Evolutionary conservation across 1,140 invertebrate genomes (phyloP).

Genomic region (Charaxes varanes): DNA sequence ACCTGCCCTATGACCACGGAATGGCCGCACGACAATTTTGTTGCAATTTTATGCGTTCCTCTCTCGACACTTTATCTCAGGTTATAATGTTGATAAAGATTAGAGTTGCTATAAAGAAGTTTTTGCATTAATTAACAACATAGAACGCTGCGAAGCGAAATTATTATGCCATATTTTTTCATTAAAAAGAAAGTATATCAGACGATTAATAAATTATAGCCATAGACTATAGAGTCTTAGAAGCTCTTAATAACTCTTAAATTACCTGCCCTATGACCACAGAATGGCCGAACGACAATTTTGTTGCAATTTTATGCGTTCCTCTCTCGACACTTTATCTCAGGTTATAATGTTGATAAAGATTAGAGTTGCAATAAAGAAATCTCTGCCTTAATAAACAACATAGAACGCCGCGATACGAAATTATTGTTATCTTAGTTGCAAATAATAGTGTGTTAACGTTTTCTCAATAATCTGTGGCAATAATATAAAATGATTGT

Average conservation of each 20-base stretch:
- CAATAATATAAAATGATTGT: constrained; percentile 2
- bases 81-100: too few species aligned
- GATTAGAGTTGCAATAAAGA: constrained; percentile 42
- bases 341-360: constrained; percentile 63
- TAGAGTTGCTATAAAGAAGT: too few species aligned
- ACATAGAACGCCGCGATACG: constrained; percentile 18
- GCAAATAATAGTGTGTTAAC: constrained; percentile 18
- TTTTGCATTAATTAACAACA: too few species aligned
- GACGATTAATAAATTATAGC: too few species aligned
- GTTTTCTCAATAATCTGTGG: constrained; percentile 8
- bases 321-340: constrained; percentile 50
- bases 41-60: too few species aligned
- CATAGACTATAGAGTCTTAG: constrained; percentile 1
- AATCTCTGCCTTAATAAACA: constrained; percentile 38
- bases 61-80: too few species aligned
- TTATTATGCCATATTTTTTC: too few species aligned
- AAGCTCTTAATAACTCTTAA: constrained; percentile 10
- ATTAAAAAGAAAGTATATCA: too few species aligned
- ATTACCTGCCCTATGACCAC: constrained; percentile 25
- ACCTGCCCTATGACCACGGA: too few species aligned
- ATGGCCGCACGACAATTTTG: too few species aligned
- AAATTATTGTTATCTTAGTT: constrained; percentile 14
- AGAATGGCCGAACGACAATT: constrained; percentile 31
- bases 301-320: constrained; percentile 64
- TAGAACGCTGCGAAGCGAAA: too few species aligned